Evolutionary conservation across 2,888 invertebrate genomes (phyloP).

Genomic region (Archaeoteleia sp.): DNA sequence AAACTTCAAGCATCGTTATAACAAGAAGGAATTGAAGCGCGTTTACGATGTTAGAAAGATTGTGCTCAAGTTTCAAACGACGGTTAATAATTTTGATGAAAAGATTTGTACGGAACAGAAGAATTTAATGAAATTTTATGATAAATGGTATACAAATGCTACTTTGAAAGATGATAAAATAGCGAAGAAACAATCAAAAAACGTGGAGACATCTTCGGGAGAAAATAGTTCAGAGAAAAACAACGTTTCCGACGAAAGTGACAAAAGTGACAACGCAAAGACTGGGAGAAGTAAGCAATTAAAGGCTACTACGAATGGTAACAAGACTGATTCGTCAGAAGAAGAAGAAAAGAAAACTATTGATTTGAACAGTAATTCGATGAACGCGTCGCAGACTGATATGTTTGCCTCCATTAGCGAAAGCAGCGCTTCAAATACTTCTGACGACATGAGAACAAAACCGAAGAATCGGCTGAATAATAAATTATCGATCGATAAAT

Average conservation of each 20-base stretch:
- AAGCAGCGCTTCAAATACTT: too few species aligned
- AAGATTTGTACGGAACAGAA: constrained; percentile 17
- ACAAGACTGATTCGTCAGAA: too few species aligned
- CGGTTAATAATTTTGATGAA: constrained; percentile 12
- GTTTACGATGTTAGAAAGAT: constrained; percentile 30
- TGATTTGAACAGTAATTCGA: too few species aligned
- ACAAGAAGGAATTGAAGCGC: constrained; percentile 37
- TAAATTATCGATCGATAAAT: too few species aligned
- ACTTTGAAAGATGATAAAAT: too few species aligned
- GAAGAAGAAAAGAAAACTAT: too few species aligned
- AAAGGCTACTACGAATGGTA: too few species aligned
- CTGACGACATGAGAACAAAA: too few species aligned
- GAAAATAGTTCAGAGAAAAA: neutral
- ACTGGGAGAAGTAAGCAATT: neutral
- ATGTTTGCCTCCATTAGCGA: too few species aligned
- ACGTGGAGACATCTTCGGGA: neutral
- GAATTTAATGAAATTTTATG: constrained; percentile 19
- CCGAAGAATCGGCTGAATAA: too few species aligned
- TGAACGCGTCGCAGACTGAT: constrained; percentile 12
- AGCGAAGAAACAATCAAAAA: constrained; percentile 16
- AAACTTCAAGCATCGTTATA: constrained; percentile 33
- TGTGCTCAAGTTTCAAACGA: constrained; percentile 21
- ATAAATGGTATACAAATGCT: too few species aligned
- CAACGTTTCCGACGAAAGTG: neutral
- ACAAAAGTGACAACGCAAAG: neutral